Percentiles rank a stretch among this genome's conserved stretches.
Conservation (phyloP, 2,797 vertebrate genomes). For the Sebastolobus altivelis region DNA sequence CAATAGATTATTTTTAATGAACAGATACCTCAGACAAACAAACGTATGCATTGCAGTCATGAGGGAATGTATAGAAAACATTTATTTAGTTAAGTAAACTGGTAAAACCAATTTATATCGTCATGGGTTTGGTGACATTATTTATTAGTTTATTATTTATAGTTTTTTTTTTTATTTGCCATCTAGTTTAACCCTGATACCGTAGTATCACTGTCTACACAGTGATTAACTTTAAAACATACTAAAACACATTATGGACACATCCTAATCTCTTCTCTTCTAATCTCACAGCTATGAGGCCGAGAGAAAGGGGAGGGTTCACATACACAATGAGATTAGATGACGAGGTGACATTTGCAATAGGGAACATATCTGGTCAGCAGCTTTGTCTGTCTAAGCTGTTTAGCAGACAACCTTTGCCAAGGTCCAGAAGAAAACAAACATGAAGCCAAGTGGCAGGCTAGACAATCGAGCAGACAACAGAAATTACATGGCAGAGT, state of each 20-base stretch:
- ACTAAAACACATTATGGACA: slow-evolving; percentile 16
- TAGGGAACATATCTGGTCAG: slow-evolving; percentile 82
- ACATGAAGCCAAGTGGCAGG: slow-evolving; percentile 37
- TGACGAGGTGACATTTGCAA: slow-evolving; percentile 76
- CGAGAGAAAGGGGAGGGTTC: slow-evolving; percentile 38
- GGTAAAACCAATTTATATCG: neutral
- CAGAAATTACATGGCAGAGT: slow-evolving; percentile 13
- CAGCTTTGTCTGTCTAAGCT: slow-evolving; percentile 81
- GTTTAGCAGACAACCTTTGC: slow-evolving; percentile 75
- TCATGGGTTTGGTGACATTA: neutral
- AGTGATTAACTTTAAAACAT: slow-evolving; percentile 5
- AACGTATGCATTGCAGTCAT: slow-evolving; percentile 15
- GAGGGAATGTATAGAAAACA: neutral
- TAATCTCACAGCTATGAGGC: slow-evolving; percentile 39
- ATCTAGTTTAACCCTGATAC: neutral
- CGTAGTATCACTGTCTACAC: neutral
- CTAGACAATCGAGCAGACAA: slow-evolving; percentile 24
- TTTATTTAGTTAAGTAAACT: slow-evolving; percentile 13
- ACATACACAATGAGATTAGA: slow-evolving; percentile 70
- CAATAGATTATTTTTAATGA: slow-evolving; percentile 23
- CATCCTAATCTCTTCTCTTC: slow-evolving; percentile 41
- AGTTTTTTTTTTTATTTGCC: neutral
- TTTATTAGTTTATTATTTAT: neutral
- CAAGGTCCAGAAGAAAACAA: slow-evolving; percentile 67
- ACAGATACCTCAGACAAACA: slow-evolving; percentile 45